Percentiles rank a stretch among this genome's conserved stretches.
These are phyloP conservation scores for Drosophila putrida DNA, from an alignment of 2,888 invertebrate species.

Conservation along the genomic window DNA sequence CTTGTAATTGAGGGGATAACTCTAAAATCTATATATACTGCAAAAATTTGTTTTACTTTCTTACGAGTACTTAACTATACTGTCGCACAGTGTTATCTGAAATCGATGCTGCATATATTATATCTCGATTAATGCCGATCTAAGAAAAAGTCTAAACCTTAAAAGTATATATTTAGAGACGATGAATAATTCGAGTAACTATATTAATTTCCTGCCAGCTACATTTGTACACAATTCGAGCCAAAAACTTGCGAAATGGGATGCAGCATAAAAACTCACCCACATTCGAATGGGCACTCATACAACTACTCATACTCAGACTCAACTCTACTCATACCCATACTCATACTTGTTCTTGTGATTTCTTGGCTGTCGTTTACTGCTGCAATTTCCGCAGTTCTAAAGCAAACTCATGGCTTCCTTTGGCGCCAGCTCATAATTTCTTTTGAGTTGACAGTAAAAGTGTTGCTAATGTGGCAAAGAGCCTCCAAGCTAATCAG, in stretches of 20 bases:
- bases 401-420: slow-evolving; percentile 50
- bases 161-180: neutral
- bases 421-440: slow-evolving; percentile 58
- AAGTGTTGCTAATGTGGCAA: slow-evolving; percentile 74
- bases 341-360: slow-evolving; percentile 3
- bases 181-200: slow-evolving; percentile 9
- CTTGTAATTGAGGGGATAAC: no score
- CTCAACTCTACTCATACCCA: neutral
- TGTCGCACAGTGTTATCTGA: no score
- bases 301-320: slow-evolving; percentile 2
- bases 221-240: slow-evolving; percentile 5
- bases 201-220: slow-evolving; percentile 41
- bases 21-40: no score
- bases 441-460: slow-evolving; percentile 70
- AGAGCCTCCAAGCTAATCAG: slow-evolving; percentile 68
- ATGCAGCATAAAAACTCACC: neutral
- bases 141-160: no score
- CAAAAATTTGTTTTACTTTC: no score
- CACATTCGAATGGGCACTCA: slow-evolving; percentile 7
- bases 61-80: no score
- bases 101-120: no score
- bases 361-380: slow-evolving; percentile 38
- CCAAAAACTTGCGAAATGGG: slow-evolving; percentile 15
- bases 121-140: no score
- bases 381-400: slow-evolving; percentile 54